phyloP scores from a whole-genome alignment of 92 coral and sea anemone genomes.

The Pocillopora meandrina region DNA sequence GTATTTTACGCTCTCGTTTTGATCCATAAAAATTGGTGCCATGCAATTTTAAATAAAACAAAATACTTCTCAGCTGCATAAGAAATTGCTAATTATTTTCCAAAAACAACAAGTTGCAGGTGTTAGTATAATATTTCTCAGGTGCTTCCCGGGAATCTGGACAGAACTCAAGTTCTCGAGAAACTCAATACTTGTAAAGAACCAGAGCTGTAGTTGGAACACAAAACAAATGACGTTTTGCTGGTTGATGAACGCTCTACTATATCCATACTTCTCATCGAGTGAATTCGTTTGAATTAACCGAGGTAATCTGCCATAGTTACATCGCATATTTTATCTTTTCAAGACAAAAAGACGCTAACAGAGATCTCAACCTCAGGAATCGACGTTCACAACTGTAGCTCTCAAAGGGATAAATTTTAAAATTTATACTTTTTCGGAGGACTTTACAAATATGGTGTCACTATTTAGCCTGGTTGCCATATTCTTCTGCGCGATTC shows the following conservation, averaged over 20 bases:
- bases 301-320: too few relatives aligned
- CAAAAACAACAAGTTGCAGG: background rate
- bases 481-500: constrained; percentile 24
- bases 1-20: background rate
- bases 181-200: background rate
- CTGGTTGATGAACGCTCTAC: background rate
- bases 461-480: constrained; percentile 25
- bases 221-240: background rate
- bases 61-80: constrained; percentile 12
- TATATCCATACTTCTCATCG: constrained; percentile 33
- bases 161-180: constrained; percentile 1
- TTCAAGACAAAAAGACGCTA: too few relatives aligned
- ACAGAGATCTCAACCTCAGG: background rate
- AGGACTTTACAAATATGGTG: background rate
- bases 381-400: background rate
- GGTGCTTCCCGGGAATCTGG: constrained; percentile 28
- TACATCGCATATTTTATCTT: too few relatives aligned
- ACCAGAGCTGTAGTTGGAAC: background rate
- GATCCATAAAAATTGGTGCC: background rate
- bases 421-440: background rate
- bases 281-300: background rate
- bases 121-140: background rate
- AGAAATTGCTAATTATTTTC: constrained; percentile 11
- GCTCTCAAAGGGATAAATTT: background rate
- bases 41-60: background rate